These are phyloP conservation scores for Sylvietta virens DNA, from an alignment of 2,113 vertebrate genomes.

Conservation along the genomic window DNA sequence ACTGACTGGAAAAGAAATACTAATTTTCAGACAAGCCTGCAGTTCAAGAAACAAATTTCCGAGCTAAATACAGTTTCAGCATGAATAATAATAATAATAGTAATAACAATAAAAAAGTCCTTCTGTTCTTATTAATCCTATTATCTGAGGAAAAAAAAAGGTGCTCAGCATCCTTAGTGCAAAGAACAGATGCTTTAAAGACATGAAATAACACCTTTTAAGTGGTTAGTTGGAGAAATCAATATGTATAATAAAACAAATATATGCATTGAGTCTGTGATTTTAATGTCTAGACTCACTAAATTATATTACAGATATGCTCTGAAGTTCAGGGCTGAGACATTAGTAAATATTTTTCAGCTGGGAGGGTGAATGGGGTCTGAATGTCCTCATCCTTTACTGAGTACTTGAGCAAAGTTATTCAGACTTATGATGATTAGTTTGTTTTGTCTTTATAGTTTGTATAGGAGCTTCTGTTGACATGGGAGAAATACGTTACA, in stretches of 20 bases:
- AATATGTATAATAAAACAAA: background rate
- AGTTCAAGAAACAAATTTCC: background rate
- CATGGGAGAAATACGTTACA: background rate
- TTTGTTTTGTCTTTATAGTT: background rate
- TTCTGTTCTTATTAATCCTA: background rate
- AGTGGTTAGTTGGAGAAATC: background rate
- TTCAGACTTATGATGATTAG: background rate
- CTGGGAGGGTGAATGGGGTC: background rate
- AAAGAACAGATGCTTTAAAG: background rate
- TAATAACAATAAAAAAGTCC: fast-evolving
- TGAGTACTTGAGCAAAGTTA: background rate
- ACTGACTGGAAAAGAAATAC: background rate
- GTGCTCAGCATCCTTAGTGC: background rate
- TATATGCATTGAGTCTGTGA: background rate
- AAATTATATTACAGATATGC: background rate
- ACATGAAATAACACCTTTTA: background rate
- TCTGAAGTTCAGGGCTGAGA: background rate
- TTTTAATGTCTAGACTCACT: background rate
- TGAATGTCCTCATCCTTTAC: background rate
- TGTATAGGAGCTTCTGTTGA: background rate
- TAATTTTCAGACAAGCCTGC: background rate
- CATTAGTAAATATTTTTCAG: background rate
- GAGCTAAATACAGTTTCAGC: background rate
- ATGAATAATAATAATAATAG: background rate
- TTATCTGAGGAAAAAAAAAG: background rate